phyloP scores from a whole-genome alignment of 2,113 vertebrate genomes.

The Odobenus rosmarus region DNA sequence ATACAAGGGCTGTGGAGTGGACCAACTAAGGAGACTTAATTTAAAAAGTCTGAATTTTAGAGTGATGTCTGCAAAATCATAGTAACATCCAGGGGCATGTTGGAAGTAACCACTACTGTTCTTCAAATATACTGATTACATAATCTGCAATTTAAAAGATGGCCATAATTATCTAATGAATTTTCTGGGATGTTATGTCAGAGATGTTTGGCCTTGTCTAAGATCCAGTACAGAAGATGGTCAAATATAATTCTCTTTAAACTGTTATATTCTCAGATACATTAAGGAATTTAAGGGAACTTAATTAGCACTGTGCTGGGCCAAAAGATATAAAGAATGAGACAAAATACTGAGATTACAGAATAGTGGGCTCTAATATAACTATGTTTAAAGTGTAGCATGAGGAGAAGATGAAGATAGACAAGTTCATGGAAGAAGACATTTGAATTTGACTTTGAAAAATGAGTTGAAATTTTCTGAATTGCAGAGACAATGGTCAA shows the following conservation, averaged over 20 bases:
- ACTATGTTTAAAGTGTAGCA: not conserved
- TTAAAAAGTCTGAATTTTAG: not conserved
- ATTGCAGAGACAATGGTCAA: not conserved
- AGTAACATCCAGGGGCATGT: not conserved
- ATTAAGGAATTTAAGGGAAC: not conserved
- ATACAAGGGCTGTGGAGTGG: not conserved
- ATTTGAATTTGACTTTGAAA: constrained; percentile 35
- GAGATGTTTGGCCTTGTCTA: not conserved
- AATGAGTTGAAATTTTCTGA: not conserved
- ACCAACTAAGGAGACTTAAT: not conserved
- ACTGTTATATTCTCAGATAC: not conserved
- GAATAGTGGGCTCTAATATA: not conserved
- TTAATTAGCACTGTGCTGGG: not conserved
- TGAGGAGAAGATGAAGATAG: not conserved
- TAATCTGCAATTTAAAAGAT: constrained; percentile 39
- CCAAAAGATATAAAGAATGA: not conserved
- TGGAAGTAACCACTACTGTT: constrained; percentile 1
- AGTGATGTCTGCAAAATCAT: not conserved
- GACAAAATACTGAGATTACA: not conserved
- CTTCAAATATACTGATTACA: constrained; percentile 19
- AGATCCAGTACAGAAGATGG: not conserved
- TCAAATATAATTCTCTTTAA: constrained; percentile 28
- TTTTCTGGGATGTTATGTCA: not conserved
- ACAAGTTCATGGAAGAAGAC: not conserved
- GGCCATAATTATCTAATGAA: not conserved